phyloP scores from a whole-genome alignment of 2,888 invertebrate species.

The Metalampra italica region DNA sequence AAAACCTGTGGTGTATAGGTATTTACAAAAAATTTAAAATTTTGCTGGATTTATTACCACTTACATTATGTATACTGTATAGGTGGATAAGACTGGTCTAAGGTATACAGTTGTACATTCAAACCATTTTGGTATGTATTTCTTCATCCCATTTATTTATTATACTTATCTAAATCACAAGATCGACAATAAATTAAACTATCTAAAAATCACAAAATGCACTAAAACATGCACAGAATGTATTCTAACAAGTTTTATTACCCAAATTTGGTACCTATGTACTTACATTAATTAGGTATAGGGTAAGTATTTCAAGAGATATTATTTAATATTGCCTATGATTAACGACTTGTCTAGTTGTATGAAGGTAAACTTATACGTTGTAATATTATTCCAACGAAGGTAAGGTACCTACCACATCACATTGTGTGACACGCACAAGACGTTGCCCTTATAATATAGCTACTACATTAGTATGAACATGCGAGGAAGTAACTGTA shows the following conservation, averaged over 20 bases:
- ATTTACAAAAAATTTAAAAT: too few species aligned
- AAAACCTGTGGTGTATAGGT: too few species aligned
- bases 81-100: too few species aligned
- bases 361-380: conserved; percentile 8
- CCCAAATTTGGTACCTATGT: conserved; percentile 59
- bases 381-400: background rate
- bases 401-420: conserved; percentile 12
- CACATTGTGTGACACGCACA: conserved; percentile 32
- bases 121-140: too few species aligned
- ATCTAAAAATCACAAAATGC: conserved; percentile 78
- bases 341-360: conserved; percentile 44
- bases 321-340: conserved; percentile 42
- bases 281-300: conserved; percentile 47
- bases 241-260: conserved; percentile 71
- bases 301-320: conserved; percentile 41
- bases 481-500: conserved; percentile 64
- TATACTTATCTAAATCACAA: conserved; percentile 75
- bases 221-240: conserved; percentile 78
- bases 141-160: conserved; percentile 41
- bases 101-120: too few species aligned
- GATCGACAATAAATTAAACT: conserved; percentile 77
- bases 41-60: too few species aligned
- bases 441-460: conserved; percentile 7
- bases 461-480: conserved; percentile 16
- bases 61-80: too few species aligned